Conservation (phyloP, 2,888 invertebrate genomes). For the Ligdia adustata region DNA sequence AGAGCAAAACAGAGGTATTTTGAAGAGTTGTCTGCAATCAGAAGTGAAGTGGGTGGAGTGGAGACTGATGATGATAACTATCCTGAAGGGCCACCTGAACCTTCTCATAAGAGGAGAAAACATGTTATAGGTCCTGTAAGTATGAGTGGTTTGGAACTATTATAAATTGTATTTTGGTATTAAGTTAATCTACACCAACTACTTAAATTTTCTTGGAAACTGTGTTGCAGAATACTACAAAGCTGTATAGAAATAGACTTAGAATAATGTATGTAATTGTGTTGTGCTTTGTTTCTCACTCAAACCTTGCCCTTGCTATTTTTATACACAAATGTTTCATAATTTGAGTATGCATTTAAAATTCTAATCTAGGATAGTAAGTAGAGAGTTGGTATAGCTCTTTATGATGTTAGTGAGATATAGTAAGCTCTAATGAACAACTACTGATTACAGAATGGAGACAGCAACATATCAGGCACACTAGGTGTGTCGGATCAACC, state of each 20-base stretch:
- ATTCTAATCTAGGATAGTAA: too few species aligned
- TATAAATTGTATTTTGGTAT: not conserved
- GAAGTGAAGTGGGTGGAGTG: conserved; percentile 88
- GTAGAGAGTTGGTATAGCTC: too few species aligned
- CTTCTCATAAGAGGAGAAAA: conserved; percentile 84
- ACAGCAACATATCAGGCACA: conserved; percentile 68
- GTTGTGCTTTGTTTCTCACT: too few species aligned
- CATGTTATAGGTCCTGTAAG: conserved; percentile 41
- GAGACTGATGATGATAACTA: conserved; percentile 92
- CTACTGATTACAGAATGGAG: conserved; percentile 55
- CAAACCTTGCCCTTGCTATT: too few species aligned
- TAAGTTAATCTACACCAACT: too few species aligned
- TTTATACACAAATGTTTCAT: too few species aligned
- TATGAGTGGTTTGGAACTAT: conserved; percentile 12
- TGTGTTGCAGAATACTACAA: too few species aligned
- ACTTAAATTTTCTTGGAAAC: too few species aligned
- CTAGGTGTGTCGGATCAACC: conserved; percentile 63
- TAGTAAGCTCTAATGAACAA: not conserved
- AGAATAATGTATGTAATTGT: too few species aligned
- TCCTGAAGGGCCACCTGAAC: conserved; percentile 87
- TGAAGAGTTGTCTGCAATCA: conserved; percentile 88
- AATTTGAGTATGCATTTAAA: too few species aligned
- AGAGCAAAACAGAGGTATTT: conserved; percentile 83
- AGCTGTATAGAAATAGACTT: too few species aligned
- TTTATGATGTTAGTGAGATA: not conserved